Evolutionary conservation across 2,113 vertebrate species (phyloP), one percentile per base, ranked within the genome.

Genomic region (Sceloporus undulatus): DNA sequence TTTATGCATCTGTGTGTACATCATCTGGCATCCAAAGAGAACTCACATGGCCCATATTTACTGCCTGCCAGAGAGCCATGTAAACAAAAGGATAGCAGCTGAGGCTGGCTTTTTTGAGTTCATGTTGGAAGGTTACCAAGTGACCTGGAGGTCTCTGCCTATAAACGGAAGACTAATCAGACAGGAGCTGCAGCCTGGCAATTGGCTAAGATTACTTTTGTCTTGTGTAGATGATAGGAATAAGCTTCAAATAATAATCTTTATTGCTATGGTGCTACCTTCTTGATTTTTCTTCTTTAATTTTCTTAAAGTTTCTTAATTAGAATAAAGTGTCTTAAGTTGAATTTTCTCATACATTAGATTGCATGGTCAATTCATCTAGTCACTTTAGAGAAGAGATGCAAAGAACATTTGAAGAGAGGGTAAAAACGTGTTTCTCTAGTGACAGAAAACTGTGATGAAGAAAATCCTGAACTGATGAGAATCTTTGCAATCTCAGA

Each of bases 11-110:
- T 94, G 91, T 94, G 82, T 94, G 94, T 94, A 94, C 91, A 96
- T 95, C 95, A 95, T 93, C 94, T 95, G 95, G 94, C 93, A 80
- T 38, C 90, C 90, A 89, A 90, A 94, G 94, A 94, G 94, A 95
- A 92, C 93, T 93, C 92, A 93, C 93, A 87, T 88, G 94, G 87
- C 85, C 89, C 80, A 11, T 86, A 11, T 85, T 90, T 79, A 0
- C 82, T 85, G 92, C 91, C 91, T 94, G 95, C 95, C 93, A 95
- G 94, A 59, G 74, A 68, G 19, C 40, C 91, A 88, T 91, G 88
- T 93, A 90, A 79, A 93, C 78, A 0, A 94, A 85, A 93, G 92
- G 90, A 89, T 91, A 93, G 95, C 94, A 95, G 95, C 94, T 96
- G 93, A 94, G 92, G 92, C 93, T 90, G 90, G 92, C 88, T 90